Conservation (phyloP, 2,888 invertebrate genomes). For the Spicauda simplicius region DNA sequence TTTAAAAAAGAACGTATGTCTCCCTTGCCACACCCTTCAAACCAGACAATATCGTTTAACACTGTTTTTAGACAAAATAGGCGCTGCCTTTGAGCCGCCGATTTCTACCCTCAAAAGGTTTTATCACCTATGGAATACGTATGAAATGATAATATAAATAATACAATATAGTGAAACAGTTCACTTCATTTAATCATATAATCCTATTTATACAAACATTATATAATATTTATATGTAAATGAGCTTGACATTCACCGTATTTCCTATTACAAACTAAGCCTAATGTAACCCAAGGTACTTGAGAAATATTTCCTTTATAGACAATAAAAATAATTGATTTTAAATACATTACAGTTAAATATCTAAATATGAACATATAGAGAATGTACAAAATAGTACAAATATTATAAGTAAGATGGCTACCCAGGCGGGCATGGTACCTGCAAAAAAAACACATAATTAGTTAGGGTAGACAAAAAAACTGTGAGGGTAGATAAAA, state of each 20-base stretch:
- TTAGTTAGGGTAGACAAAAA: neutral
- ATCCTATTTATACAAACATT: conserved; percentile 73
- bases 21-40: too few relatives aligned
- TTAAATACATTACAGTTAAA: conserved; percentile 69
- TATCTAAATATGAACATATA: conserved; percentile 93
- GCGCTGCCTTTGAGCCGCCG: too few relatives aligned
- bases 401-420: conserved; percentile 89
- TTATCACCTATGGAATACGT: too few relatives aligned
- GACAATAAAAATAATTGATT: conserved; percentile 38
- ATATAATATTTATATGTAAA: conserved; percentile 52
- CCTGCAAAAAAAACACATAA: conserved; percentile 77
- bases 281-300: conserved; percentile 59
- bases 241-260: conserved; percentile 62
- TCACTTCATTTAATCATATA: conserved; percentile 68
- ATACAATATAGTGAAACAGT: conserved; percentile 56
- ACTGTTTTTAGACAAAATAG: too few relatives aligned
- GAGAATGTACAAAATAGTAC: conserved; percentile 92
- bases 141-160: neutral
- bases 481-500: too few relatives aligned
- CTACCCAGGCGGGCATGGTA: conserved; percentile 92
- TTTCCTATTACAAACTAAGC: conserved; percentile 52
- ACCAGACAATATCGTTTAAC: too few relatives aligned
- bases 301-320: conserved; percentile 45
- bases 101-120: too few relatives aligned
- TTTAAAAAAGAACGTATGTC: too few relatives aligned